Evolutionary conservation across 1,140 invertebrate species (phyloP).

Genomic region (Drosophila aff.): DNA sequence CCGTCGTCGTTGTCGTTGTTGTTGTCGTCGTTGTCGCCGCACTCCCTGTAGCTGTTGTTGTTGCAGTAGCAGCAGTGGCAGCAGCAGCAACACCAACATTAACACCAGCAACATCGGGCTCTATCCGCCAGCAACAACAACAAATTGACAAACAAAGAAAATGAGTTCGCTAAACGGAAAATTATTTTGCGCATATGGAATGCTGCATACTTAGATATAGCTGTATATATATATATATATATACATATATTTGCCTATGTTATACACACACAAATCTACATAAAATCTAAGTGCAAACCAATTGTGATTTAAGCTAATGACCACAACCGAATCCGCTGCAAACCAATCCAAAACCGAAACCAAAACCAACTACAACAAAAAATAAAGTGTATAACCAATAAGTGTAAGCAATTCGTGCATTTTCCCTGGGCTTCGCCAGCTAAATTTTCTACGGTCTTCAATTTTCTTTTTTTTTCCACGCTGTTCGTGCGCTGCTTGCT

Average conservation of each 20-base stretch:
- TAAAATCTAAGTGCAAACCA: slow-evolving; percentile 64
- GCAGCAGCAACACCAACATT: slow-evolving; percentile 29
- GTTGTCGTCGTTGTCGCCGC: slow-evolving; percentile 52
- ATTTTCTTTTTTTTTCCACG: slow-evolving; percentile 19
- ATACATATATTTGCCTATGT: slow-evolving; percentile 43
- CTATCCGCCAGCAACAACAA: slow-evolving; percentile 36
- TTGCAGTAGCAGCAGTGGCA: slow-evolving; percentile 32
- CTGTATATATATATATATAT: slow-evolving; percentile 32
- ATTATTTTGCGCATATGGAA: slow-evolving; percentile 73
- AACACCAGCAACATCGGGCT: slow-evolving; percentile 35
- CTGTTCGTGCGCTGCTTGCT: slow-evolving; percentile 50
- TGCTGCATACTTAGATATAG: slow-evolving; percentile 53
- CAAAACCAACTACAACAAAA: slow-evolving; percentile 4
- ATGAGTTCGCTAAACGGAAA: slow-evolving; percentile 24
- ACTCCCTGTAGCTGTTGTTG: slow-evolving; percentile 50
- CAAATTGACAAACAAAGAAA: slow-evolving; percentile 30
- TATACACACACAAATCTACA: slow-evolving; percentile 64
- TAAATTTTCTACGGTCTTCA: slow-evolving; percentile 39
- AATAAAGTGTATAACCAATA: slow-evolving; percentile 25
- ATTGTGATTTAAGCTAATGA: slow-evolving; percentile 76
- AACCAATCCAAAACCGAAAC: slow-evolving; percentile 8
- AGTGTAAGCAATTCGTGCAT: slow-evolving; percentile 42
- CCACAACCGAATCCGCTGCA: slow-evolving; percentile 37
- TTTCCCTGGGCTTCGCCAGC: slow-evolving; percentile 7
- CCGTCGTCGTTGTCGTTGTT: slow-evolving; percentile 65